Base-by-base conservation (phyloP, 2,797 vertebrate species). In the Phataginus tricuspis region DNA sequence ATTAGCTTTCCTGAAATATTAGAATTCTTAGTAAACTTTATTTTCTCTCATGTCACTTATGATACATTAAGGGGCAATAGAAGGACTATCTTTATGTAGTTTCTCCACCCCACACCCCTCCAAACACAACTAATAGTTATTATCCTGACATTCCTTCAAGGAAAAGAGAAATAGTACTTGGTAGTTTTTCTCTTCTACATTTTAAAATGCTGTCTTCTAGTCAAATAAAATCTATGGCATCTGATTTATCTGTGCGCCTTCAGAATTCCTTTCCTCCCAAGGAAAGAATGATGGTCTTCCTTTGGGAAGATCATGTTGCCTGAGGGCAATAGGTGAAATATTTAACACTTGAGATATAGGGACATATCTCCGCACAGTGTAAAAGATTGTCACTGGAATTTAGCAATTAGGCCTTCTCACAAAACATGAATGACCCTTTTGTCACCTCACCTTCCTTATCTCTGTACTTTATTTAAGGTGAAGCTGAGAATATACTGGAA, bases 401-500 rank as follows among this genome's bases (percentile, higher is more conserved):
- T 12, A 45, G 64, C 11, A 88, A 59, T 75, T 53, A 75, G 29
- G 2, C 3, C 29, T 83, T 83, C 51, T 92, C 51, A 91, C 8
- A 57, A 86, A 90, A 55, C 63, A 16, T 53, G 49, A 18, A 78
- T 51, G 74, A 66, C 11, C 5, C 10, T 57, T 85, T 92, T 78
- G 59, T 91, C 39, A 69, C 57, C n/a, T 91, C 39, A 69, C 53
- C n/a, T 88, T 90, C 55, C 0, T 39, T 75, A 71, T 90, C 89
- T 88, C 77, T 94, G 34, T 93, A 29, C 71, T 97, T 96, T 96
- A 94, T 97, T 97, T 92, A 85, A 99, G 99, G 97, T 86, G 99
- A 99, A 98, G 99, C 99, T 6, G 99, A 99, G 97, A 98, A 98
- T 89, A 98, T 99, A 98, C 84, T 99, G 98, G 98, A 97, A 13